Evolutionary conservation across 1,140 invertebrate species (phyloP), one percentile per base, ranked within the genome.

Genomic region (Oryctes rhinoceros): DNA sequence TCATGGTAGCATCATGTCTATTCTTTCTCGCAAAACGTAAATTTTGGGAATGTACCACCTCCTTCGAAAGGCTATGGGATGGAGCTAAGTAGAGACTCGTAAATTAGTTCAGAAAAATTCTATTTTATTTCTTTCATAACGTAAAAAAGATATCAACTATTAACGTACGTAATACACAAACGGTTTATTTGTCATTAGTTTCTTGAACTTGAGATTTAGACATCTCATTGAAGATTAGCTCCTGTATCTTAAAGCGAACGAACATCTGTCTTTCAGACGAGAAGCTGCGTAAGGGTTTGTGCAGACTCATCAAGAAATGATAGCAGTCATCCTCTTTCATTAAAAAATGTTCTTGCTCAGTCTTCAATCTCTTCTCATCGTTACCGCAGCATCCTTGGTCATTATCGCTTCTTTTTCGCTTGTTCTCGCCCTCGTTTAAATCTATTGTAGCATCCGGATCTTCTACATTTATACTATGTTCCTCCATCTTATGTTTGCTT

Each of bases 241-340:
- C 65, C 20, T 71, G 65, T 4, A 71, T 71, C 65, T 71, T 71
- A 20, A 10, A 71, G 0, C 65, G 18, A 37, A 71, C 24, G 15
- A 71, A 71, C 65, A 71, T 71, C 24, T 71, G 24, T 15, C 20
- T 30, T 37, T 71, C 65, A 71, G 11, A 10, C 0, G 65, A 37
- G 13, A 71, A 37, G 15, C 65, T 71, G 13, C 24, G 30, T 13
- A 71, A 20, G 11, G 65, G 65, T 24, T 35, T 71, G 11, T 71
- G 65, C 20, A 71, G 20, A 20, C 65, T 71, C 65, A 71, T 71
- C 10, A 71, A 20, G 65, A 71, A 71, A 30, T 71, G 65, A 37
- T 71, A 71, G 11, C 24, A 71, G 20, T 71, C 65, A 30, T 71
- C 65, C 10, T 71, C 20, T 39, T 39, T 39, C 65, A 11, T 37